phyloP scores from a whole-genome alignment of 2,888 invertebrate genomes.

The Drosophila quinaria region DNA sequence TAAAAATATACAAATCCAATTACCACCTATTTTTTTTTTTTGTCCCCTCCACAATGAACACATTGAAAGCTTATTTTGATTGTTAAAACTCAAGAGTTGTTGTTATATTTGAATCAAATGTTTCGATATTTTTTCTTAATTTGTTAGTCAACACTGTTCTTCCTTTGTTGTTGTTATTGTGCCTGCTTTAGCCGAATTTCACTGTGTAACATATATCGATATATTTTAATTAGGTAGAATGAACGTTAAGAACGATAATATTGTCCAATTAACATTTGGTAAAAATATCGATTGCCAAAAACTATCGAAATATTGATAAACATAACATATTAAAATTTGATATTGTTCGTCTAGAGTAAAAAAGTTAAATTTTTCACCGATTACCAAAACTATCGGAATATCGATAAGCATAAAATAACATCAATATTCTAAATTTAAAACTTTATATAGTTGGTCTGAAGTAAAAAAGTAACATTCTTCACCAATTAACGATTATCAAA shows the following conservation, averaged over 20 bases:
- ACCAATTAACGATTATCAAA: background rate
- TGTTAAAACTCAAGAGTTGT: conserved; percentile 17
- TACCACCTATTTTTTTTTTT: conserved; percentile 12
- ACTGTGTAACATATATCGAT: conserved; percentile 1
- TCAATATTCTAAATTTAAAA: background rate
- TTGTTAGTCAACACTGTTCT: conserved; percentile 27
- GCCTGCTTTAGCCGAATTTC: conserved; percentile 13
- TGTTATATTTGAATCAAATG: conserved; percentile 7
- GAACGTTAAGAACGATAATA: no score
- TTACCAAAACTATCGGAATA: background rate
- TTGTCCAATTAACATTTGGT: no score
- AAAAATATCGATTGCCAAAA: no score
- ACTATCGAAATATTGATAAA: background rate
- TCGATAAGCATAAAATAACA: background rate
- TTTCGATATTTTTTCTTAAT: conserved; percentile 21
- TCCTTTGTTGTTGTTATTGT: conserved; percentile 1
- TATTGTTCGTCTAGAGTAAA: no score
- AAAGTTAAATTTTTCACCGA: no score
- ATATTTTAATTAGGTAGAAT: background rate
- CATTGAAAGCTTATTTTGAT: conserved; percentile 7
- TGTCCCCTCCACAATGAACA: conserved; percentile 15
- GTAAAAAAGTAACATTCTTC: background rate
- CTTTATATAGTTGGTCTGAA: background rate
- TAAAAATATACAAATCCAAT: conserved; percentile 6
- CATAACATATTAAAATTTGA: no score